A percentile compares a stretch with the other conserved stretches of the same genome.
These are phyloP conservation scores for Venusia cambrica DNA, from an alignment of 2,888 invertebrate genomes.

Conservation along the genomic window DNA sequence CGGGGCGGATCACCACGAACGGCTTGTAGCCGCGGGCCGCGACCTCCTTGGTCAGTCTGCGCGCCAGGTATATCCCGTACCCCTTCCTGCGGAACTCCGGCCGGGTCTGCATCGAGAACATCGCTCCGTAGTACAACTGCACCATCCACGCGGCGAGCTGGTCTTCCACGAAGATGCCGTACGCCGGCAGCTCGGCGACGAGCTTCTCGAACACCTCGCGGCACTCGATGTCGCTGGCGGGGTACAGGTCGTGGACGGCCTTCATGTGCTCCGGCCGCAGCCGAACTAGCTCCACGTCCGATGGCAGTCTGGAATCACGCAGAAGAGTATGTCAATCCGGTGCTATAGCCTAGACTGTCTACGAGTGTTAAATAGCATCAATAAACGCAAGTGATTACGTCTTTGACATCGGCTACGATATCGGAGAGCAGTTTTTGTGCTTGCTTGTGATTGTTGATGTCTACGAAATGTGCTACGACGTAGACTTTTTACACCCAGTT, in stretches of 20 bases:
- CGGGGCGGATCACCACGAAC: conserved; percentile 91
- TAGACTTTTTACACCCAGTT: no score
- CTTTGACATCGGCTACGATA: no score
- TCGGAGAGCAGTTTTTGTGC: no score
- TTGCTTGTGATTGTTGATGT: no score
- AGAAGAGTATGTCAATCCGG: no score
- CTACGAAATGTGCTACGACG: no score
- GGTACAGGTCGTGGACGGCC: conserved; percentile 92
- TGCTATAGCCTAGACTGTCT: no score
- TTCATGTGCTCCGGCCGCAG: conserved; percentile 89
- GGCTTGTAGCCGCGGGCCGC: conserved; percentile 89
- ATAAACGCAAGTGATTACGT: no score
- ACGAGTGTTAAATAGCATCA: no score
- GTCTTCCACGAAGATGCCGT: conserved; percentile 89
- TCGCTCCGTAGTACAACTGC: conserved; percentile 94
- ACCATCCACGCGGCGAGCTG: conserved; percentile 95
- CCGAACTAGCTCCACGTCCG: conserved; percentile 88
- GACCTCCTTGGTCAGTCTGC: conserved; percentile 83
- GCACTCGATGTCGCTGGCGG: conserved; percentile 93
- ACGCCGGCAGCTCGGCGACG: conserved; percentile 88
- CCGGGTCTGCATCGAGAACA: conserved; percentile 95
- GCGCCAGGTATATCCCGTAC: conserved; percentile 88
- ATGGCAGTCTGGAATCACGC: conserved; percentile 72
- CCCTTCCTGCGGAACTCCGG: conserved; percentile 88
- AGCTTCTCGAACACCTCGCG: conserved; percentile 91